Evolutionary conservation across 2,888 invertebrate species (phyloP).

Genomic region (Melanostoma mellinum): DNA sequence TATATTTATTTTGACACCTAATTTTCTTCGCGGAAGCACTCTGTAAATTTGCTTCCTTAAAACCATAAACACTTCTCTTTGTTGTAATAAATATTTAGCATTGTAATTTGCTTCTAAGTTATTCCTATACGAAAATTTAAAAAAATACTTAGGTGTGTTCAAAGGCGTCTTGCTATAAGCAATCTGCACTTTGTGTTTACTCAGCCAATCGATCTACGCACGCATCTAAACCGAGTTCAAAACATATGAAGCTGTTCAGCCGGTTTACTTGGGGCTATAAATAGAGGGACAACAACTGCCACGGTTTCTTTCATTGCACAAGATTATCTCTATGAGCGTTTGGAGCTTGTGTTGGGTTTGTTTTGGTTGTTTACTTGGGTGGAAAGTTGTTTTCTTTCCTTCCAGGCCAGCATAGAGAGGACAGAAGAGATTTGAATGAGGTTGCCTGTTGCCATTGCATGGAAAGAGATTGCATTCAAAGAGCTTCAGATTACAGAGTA

Average conservation of each 20-base stretch:
- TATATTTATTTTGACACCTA: neutral
- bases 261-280: slow-evolving; percentile 62
- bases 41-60: neutral
- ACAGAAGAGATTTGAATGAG: neutral
- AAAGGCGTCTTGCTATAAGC: neutral
- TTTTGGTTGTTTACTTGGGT: slow-evolving; percentile 52
- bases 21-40: neutral
- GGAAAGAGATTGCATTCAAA: neutral
- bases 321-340: slow-evolving; percentile 46
- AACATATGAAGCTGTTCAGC: slow-evolving; percentile 61
- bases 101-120: too few relatives aligned
- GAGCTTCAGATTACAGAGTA: neutral
- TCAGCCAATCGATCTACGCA: slow-evolving; percentile 18
- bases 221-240: slow-evolving; percentile 37
- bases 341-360: slow-evolving; percentile 37
- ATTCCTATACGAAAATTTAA: too few relatives aligned
- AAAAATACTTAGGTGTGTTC: too few relatives aligned
- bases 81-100: neutral
- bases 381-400: slow-evolving; percentile 53
- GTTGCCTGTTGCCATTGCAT: slow-evolving; percentile 8
- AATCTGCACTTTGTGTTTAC: slow-evolving; percentile 2
- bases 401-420: too few relatives aligned
- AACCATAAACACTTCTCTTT: slow-evolving; percentile 7
- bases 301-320: slow-evolving; percentile 45
- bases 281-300: slow-evolving; percentile 46